Evolutionary conservation across 2,888 invertebrate genomes (phyloP), one percentile per base, ranked within the genome.

Genomic region (Volucella zonaria): DNA sequence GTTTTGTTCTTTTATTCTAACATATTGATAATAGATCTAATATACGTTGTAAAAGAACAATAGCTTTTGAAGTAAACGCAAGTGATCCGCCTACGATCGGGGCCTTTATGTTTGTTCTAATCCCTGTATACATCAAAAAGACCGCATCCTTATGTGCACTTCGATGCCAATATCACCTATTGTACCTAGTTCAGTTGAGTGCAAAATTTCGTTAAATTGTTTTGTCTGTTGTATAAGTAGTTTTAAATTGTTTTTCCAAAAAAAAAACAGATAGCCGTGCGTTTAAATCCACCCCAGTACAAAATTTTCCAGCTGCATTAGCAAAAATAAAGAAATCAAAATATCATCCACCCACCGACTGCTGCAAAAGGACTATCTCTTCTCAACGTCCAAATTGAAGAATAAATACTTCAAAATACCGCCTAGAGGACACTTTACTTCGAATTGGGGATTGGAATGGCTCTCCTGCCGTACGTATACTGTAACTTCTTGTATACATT

Each of bases 311-410:
- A 85, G 85, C 73, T 85, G 85, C 73, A 77, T 85, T 81, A 81
- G 76, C 73, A 62, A 49, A 73, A 81, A 85, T 85, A 85, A 76
- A 85, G 85, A 81, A 66, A 85, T 77, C 73, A 76, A 85, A 77
- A 76, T 56, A 81, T 77, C 64, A 58, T 73, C 71, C 45, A 49
- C 78, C 70, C 45, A 70, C 73, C 51, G 42, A 40, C 14, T 18
- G 0, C 31, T 11, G 38, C 68, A 42, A 23, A 31, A 47, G 70
- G 66, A 58, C 1, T 1, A 1, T 67, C 75, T 71, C 31, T 67
- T 62, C 73, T 77, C 62, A 73, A 42, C 49, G 62, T 59, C 62
- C 67, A 85, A 85, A 77, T 81, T 85, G 67, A 38, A 68, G 62
- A 81, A 73, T 77, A 85, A 85, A 81, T 85, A 77, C 81, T 85